These are phyloP conservation scores for Chromobotia macracanthus DNA, from an alignment of 2,797 vertebrate species.

Conservation along the genomic window DNA sequence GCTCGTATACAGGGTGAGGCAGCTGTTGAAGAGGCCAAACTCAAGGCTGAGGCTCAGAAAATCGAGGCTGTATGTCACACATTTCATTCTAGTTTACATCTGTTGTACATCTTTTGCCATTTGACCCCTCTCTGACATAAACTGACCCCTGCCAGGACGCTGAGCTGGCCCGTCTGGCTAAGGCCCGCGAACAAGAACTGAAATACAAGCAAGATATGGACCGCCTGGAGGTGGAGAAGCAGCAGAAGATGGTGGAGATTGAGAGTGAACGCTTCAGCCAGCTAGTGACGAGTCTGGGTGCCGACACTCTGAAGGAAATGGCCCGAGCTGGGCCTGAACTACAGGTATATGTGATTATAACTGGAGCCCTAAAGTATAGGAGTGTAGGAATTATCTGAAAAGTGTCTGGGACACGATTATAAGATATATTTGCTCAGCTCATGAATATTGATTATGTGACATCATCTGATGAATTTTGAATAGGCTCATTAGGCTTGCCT, in stretches of 20 bases:
- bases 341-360: constrained; percentile 74
- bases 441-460: too few relatives aligned
- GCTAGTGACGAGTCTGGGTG: constrained; percentile 78
- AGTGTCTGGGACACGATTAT: too few relatives aligned
- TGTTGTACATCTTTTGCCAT: not conserved
- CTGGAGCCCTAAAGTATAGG: not conserved
- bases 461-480: too few relatives aligned
- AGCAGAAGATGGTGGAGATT: constrained; percentile 76
- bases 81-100: not conserved
- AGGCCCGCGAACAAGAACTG: constrained; percentile 83
- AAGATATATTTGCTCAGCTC: too few relatives aligned
- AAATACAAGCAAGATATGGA: constrained; percentile 77
- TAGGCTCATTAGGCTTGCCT: too few relatives aligned
- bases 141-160: constrained; percentile 75
- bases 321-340: constrained; percentile 85
- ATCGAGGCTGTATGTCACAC: constrained; percentile 83
- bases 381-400: not conserved
- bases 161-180: constrained; percentile 79
- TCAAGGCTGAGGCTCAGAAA: constrained; percentile 82
- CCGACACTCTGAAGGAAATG: constrained; percentile 81
- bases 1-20: constrained; percentile 88
- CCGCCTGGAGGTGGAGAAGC: constrained; percentile 79
- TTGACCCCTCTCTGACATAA: too few relatives aligned
- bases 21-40: constrained; percentile 85
- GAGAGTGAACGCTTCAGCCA: constrained; percentile 81